Percentiles rank a stretch among this genome's conserved stretches.
These are phyloP conservation scores for Planiliza haematocheilus DNA, from an alignment of 2,113 vertebrate species.

Conservation along the genomic window DNA sequence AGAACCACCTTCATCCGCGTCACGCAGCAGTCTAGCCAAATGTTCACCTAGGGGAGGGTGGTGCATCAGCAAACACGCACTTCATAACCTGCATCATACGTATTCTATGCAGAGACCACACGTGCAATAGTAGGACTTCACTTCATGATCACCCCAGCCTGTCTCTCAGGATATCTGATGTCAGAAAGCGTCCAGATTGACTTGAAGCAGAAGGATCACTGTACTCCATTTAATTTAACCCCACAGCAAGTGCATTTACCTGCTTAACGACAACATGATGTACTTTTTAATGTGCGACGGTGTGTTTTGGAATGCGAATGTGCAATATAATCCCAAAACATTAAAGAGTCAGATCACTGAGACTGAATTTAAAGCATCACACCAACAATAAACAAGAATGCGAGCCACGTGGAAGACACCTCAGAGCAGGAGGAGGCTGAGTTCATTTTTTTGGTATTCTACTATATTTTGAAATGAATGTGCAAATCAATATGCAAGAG, in stretches of 20 bases:
- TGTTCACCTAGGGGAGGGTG: constrained; percentile 84
- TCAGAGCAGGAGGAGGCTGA: constrained; percentile 1
- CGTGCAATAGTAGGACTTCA: constrained; percentile 14
- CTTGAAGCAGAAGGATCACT: constrained; percentile 5
- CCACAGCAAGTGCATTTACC: constrained; percentile 36
- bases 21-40: constrained; percentile 94
- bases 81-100: constrained; percentile 9
- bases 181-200: constrained; percentile 27
- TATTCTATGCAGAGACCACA: constrained; percentile 17
- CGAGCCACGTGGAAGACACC: constrained; percentile 29
- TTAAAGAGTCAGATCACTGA: not conserved
- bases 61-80: not conserved
- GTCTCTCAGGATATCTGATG: constrained; percentile 64
- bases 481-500: constrained; percentile 44
- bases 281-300: not conserved
- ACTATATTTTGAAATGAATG: constrained; percentile 13
- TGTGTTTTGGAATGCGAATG: not conserved
- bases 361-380: not conserved
- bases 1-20: constrained; percentile 97
- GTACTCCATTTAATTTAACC: not conserved
- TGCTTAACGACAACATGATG: constrained; percentile 7
- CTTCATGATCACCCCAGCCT: constrained; percentile 9
- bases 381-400: not conserved
- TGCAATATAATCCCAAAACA: not conserved
- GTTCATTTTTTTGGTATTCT: too few relatives aligned